Base-by-base conservation (phyloP, 2,113 vertebrate genomes). In the Pseudorhombus dupliciocellatus region DNA sequence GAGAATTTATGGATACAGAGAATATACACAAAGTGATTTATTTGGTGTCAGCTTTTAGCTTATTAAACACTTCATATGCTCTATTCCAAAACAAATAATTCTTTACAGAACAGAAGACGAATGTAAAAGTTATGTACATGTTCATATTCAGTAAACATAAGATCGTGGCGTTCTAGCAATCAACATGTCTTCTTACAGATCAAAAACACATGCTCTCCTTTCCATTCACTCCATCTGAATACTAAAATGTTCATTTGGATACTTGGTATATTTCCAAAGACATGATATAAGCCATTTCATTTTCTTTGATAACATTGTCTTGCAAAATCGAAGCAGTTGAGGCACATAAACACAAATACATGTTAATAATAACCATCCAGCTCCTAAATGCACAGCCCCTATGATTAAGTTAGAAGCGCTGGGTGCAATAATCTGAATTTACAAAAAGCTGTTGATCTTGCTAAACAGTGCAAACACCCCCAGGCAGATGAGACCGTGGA, bases 11-110 rank as follows among this genome's bases (percentile, higher is more conserved):
- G 48, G 25, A 58, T 21, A 69, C 15, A 22, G 1, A 59, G 30
- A 44, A 53, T 22, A 80, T 80, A 88, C 42, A 77, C 74, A 91
- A 90, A 84, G 69, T 79, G 42, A 84, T 92, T 92, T 92, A 91
- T 92, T 92, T 92, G 90, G 86, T 88, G 81, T 88, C 84, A 87
- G 88, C 86, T 84, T 84, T 83, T 68, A 79, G 67, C 81, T 89
- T 84, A 78, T 83, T 73, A 61, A 83, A 81, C 79, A 84, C 53
- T 75, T 86, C 21, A 54, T 4, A 80, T 26, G 66, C 56, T 83
- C 66, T 34, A 83, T 86, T 75, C 66, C 26, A 85, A 78, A 77
- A 66, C 50, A 51, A 10, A 54, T 65, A 53, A 8, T 75, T 56
- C 30, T 65, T 77, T 24, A 60, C 37, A 20, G 21, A 62, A 75